Evolutionary conservation across 2,113 vertebrate species (phyloP), one percentile per base, ranked within the genome.

Genomic region (Ardeotis arabs): DNA sequence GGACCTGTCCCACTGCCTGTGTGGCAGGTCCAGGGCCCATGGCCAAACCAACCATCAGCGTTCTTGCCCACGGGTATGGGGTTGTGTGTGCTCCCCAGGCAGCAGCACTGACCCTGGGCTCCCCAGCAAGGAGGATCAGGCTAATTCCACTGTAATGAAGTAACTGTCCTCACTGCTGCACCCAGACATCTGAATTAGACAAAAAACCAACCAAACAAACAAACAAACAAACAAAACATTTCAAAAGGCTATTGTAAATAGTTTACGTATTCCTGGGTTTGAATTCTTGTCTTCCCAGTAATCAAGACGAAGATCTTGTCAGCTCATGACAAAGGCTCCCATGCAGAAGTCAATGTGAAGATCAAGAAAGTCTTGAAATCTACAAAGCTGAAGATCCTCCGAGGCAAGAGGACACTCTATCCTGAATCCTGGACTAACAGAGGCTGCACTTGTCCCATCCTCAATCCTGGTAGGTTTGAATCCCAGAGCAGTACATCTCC

Each of bases 361-460:
- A 98, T 99, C 91, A 99, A 99, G 97, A 99, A 99, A 97, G 98
- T 99, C 81, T 97, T 99, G 95, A 99, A 98, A 96, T 99, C 98
- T 90, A 98, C 99, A 84, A 99, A 99, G 96, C 83, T 99, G 95
- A 99, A 99, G 98, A 98, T 99, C 88, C 98, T 98, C 29, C 97
- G 97, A n/a, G 98, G 99, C 92, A 98, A 98, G 39, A 97, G 98
- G 84, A 99, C 98, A 0, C 98, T 99, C 52, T 99, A 99, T 93
- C 99, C 99, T 8, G 99, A 99, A 97, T 99, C 99, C 33, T 99
- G 99, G 99, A 99, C 99, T 4, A 98, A 98, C 56, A 98, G 99
- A 95, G 99, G 99, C 85, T 99, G 99, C 94, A 99, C 99, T 80
- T 99, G 99, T 87, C 99, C 99, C 23, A 98, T 99, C 93, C 99